Conservation (phyloP, 2,797 vertebrate species). For the Rhincodon typus region DNA sequence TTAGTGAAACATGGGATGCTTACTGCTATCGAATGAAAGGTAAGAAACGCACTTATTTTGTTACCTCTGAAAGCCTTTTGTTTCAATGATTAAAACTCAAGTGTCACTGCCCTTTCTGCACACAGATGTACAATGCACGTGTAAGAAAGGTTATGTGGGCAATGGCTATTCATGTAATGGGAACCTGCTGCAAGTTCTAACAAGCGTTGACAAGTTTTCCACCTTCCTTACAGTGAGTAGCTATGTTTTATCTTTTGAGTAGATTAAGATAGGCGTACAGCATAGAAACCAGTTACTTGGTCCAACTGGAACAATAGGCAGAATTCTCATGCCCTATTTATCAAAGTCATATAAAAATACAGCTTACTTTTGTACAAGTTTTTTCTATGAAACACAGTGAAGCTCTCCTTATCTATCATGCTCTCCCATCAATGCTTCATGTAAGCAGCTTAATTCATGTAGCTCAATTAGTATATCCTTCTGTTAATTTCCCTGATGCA, state of each 20-base stretch:
- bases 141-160: slow-evolving; percentile 75
- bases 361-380: background rate
- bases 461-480: background rate
- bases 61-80: background rate
- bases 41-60: slow-evolving; percentile 45
- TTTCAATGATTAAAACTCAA: slow-evolving; percentile 34
- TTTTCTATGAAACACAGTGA: background rate
- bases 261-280: background rate
- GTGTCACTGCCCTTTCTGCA: slow-evolving; percentile 32
- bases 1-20: slow-evolving; percentile 80
- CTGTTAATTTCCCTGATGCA: background rate
- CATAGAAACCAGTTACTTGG: background rate
- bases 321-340: background rate
- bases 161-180: slow-evolving; percentile 77
- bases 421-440: background rate
- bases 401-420: background rate
- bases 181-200: slow-evolving; percentile 82
- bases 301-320: background rate
- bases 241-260: background rate
- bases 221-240: slow-evolving; percentile 75
- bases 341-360: background rate
- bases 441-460: background rate
- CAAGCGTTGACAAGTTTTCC: slow-evolving; percentile 63
- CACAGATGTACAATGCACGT: slow-evolving; percentile 81
- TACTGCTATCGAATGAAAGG: slow-evolving; percentile 90